A percentile compares a stretch with the other conserved stretches of the same genome.
These are phyloP conservation scores for Sebastes steindachneri DNA, from an alignment of 2,797 vertebrate genomes.

Conservation along the genomic window DNA sequence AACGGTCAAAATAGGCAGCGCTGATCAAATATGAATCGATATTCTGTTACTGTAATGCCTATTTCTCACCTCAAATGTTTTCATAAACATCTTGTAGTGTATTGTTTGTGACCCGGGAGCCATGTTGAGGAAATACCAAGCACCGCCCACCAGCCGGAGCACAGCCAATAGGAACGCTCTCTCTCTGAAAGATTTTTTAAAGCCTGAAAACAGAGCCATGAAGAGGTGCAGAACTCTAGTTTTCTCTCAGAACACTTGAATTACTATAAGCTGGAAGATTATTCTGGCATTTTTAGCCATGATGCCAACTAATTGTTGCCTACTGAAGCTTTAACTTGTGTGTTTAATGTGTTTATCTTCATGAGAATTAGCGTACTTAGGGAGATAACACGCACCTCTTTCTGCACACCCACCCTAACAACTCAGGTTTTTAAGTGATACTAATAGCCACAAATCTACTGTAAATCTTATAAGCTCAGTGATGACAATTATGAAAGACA, in stretches of 20 bases:
- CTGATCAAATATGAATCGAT: too few relatives aligned
- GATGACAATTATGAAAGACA: conserved; percentile 13
- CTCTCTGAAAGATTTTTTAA: too few relatives aligned
- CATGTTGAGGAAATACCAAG: too few relatives aligned
- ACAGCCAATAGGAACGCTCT: too few relatives aligned
- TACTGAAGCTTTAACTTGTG: neutral
- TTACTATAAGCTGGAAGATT: neutral
- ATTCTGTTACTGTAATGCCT: too few relatives aligned
- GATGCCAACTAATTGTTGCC: neutral
- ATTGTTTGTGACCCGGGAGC: too few relatives aligned
- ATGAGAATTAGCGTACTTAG: neutral
- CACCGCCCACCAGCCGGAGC: too few relatives aligned
- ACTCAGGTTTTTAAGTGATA: neutral
- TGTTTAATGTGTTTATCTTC: neutral
- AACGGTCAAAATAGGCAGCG: too few relatives aligned
- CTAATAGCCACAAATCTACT: neutral
- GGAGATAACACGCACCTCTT: neutral
- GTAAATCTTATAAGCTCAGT: neutral
- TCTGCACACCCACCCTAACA: neutral
- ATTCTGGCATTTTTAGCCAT: neutral
- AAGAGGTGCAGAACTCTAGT: neutral
- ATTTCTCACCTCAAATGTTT: too few relatives aligned
- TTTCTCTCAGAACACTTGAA: neutral
- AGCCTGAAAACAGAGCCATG: too few relatives aligned
- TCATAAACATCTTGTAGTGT: too few relatives aligned